A percentile compares a stretch with the other conserved stretches of the same genome.
Conservation (phyloP, 2,113 vertebrate genomes). For the Galeopterus variegatus region DNA sequence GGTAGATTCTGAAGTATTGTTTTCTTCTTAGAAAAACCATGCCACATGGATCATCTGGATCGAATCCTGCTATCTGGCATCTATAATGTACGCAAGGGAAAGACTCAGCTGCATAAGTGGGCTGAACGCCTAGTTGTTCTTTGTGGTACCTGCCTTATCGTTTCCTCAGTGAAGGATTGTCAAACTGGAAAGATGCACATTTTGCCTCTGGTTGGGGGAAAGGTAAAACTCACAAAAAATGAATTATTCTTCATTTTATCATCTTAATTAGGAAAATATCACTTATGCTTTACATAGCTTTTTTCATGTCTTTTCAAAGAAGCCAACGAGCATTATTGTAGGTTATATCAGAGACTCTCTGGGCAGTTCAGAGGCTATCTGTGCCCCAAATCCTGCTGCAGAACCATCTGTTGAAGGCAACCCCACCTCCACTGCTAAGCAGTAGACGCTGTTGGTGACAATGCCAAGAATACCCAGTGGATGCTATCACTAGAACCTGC, state of each 20-base stretch:
- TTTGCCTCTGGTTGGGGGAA: conserved; percentile 96
- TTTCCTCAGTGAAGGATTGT: conserved; percentile 97
- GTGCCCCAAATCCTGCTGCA: neutral
- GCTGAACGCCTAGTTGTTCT: conserved; percentile 97
- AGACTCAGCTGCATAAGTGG: conserved; percentile 99
- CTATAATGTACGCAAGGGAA: conserved; percentile 97
- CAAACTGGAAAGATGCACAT: conserved; percentile 98
- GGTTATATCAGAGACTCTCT: neutral
- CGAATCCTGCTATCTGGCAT: conserved; percentile 95
- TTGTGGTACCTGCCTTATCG: conserved; percentile 97
- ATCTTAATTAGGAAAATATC: conserved; percentile 23
- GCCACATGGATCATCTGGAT: conserved; percentile 91
- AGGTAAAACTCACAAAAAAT: conserved; percentile 90
- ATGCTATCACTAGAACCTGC: neutral
- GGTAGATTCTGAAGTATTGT: neutral
- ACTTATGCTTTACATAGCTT: conserved; percentile 45
- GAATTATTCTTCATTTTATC: conserved; percentile 55
- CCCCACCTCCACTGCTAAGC: neutral
- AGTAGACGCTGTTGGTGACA: neutral
- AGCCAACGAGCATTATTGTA: neutral
- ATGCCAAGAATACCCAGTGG: neutral
- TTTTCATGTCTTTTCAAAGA: conserved; percentile 57
- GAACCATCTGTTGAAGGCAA: neutral
- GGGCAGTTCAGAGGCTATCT: neutral
- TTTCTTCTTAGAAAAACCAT: conserved; percentile 89